Evolutionary conservation across 2,797 vertebrate species (phyloP).

Genomic region (Sebastes itinus): DNA sequence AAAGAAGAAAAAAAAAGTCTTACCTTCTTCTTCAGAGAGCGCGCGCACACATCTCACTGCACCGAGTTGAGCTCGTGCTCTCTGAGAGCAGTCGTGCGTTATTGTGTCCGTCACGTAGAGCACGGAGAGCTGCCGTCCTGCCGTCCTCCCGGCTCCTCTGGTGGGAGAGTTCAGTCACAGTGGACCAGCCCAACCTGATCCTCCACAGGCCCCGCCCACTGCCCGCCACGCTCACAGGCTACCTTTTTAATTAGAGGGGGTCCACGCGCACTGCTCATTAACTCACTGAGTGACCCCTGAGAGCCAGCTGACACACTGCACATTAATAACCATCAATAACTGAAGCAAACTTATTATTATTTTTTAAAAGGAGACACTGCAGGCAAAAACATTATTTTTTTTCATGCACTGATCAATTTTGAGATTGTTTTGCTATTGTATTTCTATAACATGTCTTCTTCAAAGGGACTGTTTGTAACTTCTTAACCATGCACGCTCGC

Average conservation of each 20-base stretch:
- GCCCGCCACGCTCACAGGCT: not conserved
- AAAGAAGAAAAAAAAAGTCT: conserved; percentile 6
- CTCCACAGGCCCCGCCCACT: conserved; percentile 51
- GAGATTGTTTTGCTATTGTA: not conserved
- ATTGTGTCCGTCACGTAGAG: conserved; percentile 10
- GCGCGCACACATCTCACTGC: not conserved
- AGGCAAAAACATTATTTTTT: too few relatives aligned
- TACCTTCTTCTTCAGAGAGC: conserved; percentile 50
- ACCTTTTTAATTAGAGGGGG: not conserved
- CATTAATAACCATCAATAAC: not conserved
- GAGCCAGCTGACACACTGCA: not conserved
- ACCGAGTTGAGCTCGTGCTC: conserved; percentile 10
- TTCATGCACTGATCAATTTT: too few relatives aligned
- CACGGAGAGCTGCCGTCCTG: conserved; percentile 16
- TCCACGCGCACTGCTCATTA: not conserved
- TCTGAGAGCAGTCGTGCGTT: conserved; percentile 9
- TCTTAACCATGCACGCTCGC: too few relatives aligned
- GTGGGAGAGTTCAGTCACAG: conserved; percentile 39
- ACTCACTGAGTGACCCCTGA: not conserved
- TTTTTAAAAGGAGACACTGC: too few relatives aligned
- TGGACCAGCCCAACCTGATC: conserved; percentile 53
- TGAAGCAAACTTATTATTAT: not conserved
- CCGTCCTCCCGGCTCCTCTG: conserved; percentile 41
- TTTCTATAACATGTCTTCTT: not conserved
- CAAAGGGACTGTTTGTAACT: too few relatives aligned